These are phyloP conservation scores for Nudaria mundana DNA, from an alignment of 2,888 invertebrate species.

Conservation along the genomic window DNA sequence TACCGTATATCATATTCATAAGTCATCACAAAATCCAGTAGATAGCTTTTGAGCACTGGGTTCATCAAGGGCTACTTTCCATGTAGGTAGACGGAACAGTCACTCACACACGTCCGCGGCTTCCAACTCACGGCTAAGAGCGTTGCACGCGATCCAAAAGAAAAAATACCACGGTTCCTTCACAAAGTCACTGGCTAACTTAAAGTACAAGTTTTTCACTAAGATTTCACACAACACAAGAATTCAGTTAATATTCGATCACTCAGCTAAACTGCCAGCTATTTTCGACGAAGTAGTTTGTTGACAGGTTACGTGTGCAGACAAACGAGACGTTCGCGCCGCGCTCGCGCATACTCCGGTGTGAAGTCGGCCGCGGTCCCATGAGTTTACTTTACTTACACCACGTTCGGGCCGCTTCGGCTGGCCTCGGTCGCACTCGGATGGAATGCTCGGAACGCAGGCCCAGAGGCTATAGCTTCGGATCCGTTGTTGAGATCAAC, in stretches of 20 bases:
- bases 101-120: conserved; percentile 73
- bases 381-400: conserved; percentile 55
- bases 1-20: conserved; percentile 65
- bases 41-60: conserved; percentile 52
- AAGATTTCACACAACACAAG: conserved; percentile 62
- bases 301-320: conserved; percentile 72
- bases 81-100: conserved; percentile 70
- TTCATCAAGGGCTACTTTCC: conserved; percentile 71
- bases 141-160: conserved; percentile 76
- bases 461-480: conserved; percentile 56
- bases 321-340: conserved; percentile 73
- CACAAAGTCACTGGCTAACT: conserved; percentile 63
- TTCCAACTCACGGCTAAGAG: conserved; percentile 63
- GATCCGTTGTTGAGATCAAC: conserved; percentile 57
- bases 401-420: conserved; percentile 56
- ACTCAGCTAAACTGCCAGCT: conserved; percentile 56
- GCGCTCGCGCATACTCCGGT: conserved; percentile 78
- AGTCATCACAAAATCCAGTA: conserved; percentile 63
- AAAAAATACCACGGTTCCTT: conserved; percentile 76
- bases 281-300: conserved; percentile 73
- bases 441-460: conserved; percentile 73
- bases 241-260: conserved; percentile 65
- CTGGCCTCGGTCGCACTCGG: conserved; percentile 54
- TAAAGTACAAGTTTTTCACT: conserved; percentile 52
- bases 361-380: conserved; percentile 77